Evolutionary conservation across 2,888 invertebrate genomes (phyloP), one percentile per base, ranked within the genome.

Genomic region (Parochlus steinenii): DNA sequence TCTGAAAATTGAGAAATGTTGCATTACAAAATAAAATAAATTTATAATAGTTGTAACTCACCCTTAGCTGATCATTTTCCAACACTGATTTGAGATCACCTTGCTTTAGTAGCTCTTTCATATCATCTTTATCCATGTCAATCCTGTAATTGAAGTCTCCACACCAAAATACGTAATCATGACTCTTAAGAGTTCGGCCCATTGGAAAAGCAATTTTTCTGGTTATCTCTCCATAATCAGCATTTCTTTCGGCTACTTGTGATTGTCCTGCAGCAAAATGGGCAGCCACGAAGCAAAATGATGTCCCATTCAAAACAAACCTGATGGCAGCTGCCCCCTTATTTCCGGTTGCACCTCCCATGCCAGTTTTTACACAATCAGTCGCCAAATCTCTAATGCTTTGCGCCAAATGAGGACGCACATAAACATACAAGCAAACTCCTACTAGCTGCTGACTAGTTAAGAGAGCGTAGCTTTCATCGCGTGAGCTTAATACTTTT

Each of bases 241-340:
- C 87, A 61, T 98, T 98, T 38, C 98, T 68, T 53, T 98, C 97
- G 40, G 68, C 68, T 10, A 90, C 80, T 63, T 98, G 93, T 2
- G 87, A 86, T 54, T 98, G 98, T 0, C 98, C 98, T 32, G 98
- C 98, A 40, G 98, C 95, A 61, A 99, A 93, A 63, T 98, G 98
- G 20, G 95, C 90, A 57, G 97, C 97, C 5, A 98, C 85, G 62
- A 99, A 99, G 55, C 93, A 95, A 45, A 99, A 61, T 1, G 95
- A 93, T 2, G 93, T 87, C 31, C 87, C 86, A 54, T 92, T 78
- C 33, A 92, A 65, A 1, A 89, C 81, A 55, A 95, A 76, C 36
- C 95, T 70, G 47, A 97, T 87, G 6, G 86, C 90, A 28, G 86
- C 85, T 11, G 83, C 93, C 4, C 97, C 97, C 63, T 98, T 98